phyloP scores from a whole-genome alignment of 2,888 invertebrate species.

The Harpalus rufipes region DNA sequence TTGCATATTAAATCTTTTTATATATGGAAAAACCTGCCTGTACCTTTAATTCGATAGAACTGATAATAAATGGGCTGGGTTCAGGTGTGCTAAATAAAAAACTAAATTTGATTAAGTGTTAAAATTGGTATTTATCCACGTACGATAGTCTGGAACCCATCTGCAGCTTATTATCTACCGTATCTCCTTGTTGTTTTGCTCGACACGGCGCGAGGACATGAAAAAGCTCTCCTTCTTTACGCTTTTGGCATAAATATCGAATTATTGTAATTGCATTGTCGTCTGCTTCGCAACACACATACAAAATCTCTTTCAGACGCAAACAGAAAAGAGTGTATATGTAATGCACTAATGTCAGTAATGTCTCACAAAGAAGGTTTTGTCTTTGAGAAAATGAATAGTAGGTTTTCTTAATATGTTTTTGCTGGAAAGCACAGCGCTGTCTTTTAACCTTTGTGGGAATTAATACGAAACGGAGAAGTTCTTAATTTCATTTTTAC shows the following conservation, averaged over 20 bases:
- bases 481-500: too few relatives aligned
- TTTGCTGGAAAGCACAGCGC: background rate
- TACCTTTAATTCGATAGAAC: too few relatives aligned
- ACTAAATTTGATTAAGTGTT: constrained; percentile 5
- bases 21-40: too few relatives aligned
- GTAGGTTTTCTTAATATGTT: background rate
- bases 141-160: constrained; percentile 1
- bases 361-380: background rate
- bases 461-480: background rate
- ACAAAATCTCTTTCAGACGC: constrained; percentile 4
- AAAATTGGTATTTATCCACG: constrained; percentile 3
- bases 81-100: constrained; percentile 13
- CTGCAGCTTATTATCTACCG: constrained; percentile 25
- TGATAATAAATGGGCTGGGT: background rate
- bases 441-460: background rate
- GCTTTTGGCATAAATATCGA: constrained; percentile 50
- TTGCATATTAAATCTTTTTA: too few relatives aligned
- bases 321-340: background rate
- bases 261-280: constrained; percentile 52
- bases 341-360: constrained; percentile 18
- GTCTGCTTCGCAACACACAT: constrained; percentile 1
- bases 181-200: constrained; percentile 24
- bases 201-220: constrained; percentile 30
- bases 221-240: constrained; percentile 48
- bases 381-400: constrained; percentile 4